Conservation (phyloP, 2,888 invertebrate genomes). For the Penaeus monodon region DNA sequence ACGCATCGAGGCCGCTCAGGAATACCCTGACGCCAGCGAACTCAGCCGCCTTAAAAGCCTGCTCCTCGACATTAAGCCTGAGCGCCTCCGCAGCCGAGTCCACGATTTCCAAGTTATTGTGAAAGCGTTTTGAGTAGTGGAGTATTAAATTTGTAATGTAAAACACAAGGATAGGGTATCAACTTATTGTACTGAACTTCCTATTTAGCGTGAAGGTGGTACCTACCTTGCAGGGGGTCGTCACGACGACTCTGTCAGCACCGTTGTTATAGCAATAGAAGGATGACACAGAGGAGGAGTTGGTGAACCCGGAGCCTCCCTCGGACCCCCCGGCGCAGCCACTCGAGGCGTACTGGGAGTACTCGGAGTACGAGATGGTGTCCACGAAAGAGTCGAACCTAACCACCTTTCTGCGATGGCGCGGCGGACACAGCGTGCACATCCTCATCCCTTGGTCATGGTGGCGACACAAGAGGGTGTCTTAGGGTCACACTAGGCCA, state of each 20-base stretch:
- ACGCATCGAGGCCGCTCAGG: too few relatives aligned
- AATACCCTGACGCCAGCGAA: too few relatives aligned
- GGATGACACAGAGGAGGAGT: slow-evolving; percentile 55
- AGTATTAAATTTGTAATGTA: too few relatives aligned
- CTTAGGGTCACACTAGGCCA: slow-evolving; percentile 15
- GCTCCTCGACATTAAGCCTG: too few relatives aligned
- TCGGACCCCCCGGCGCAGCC: slow-evolving; percentile 15
- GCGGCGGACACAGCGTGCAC: slow-evolving; percentile 76
- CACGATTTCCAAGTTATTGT: too few relatives aligned
- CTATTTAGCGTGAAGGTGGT: too few relatives aligned
- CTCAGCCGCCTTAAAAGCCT: too few relatives aligned
- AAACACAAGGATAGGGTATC: too few relatives aligned
- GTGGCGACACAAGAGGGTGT: slow-evolving; percentile 8
- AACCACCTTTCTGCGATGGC: slow-evolving; percentile 75
- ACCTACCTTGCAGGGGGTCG: slow-evolving; percentile 48
- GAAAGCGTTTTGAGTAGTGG: too few relatives aligned
- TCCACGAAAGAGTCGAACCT: slow-evolving; percentile 77
- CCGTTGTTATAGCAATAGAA: slow-evolving; percentile 36
- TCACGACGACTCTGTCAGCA: slow-evolving; percentile 33
- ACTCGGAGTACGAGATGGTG: slow-evolving; percentile 76
- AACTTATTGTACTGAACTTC: too few relatives aligned
- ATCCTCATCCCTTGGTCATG: slow-evolving; percentile 68
- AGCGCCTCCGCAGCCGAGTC: too few relatives aligned
- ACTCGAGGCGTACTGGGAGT: slow-evolving; percentile 67
- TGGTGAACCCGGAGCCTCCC: slow-evolving; percentile 17